These are phyloP conservation scores for Oncorhynchus clarkii DNA, from an alignment of 2,113 vertebrate species.

Conservation along the genomic window DNA sequence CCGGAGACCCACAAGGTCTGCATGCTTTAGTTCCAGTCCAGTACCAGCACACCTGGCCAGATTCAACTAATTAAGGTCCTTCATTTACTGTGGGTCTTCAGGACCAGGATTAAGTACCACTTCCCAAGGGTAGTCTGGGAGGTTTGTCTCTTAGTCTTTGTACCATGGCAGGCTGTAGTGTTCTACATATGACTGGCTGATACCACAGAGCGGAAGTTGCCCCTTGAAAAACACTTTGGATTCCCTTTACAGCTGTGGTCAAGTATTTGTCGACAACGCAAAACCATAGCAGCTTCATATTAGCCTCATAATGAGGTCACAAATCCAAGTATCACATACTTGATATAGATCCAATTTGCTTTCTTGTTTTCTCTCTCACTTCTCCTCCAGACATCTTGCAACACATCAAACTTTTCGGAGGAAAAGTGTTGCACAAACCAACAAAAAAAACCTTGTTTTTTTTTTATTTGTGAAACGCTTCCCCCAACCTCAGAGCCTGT, in stretches of 20 bases:
- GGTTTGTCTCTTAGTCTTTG: too few relatives aligned
- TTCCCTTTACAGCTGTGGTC: too few relatives aligned
- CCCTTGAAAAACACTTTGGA: too few relatives aligned
- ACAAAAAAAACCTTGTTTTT: not conserved
- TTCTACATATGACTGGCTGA: too few relatives aligned
- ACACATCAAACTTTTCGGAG: not conserved
- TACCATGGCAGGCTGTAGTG: too few relatives aligned
- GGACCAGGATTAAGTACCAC: not conserved
- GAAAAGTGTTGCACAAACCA: not conserved
- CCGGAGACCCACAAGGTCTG: too few relatives aligned
- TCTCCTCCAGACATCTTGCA: slow-evolving; percentile 21
- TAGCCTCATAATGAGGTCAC: not conserved
- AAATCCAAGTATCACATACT: not conserved
- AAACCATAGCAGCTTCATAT: too few relatives aligned
- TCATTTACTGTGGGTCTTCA: too few relatives aligned
- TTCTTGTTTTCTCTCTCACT: not conserved
- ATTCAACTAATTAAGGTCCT: too few relatives aligned
- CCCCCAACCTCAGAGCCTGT: slow-evolving; percentile 8
- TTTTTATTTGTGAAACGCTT: not conserved
- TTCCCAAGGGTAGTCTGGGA: not conserved
- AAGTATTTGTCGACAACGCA: too few relatives aligned
- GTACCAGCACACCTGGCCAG: not conserved
- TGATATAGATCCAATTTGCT: not conserved
- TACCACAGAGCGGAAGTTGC: too few relatives aligned
- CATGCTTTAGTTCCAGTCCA: not conserved